Percentiles rank a stretch among this genome's conserved stretches.
phyloP scores from a whole-genome alignment of 1,140 invertebrate genomes.

The Hydropsyche tenuis region DNA sequence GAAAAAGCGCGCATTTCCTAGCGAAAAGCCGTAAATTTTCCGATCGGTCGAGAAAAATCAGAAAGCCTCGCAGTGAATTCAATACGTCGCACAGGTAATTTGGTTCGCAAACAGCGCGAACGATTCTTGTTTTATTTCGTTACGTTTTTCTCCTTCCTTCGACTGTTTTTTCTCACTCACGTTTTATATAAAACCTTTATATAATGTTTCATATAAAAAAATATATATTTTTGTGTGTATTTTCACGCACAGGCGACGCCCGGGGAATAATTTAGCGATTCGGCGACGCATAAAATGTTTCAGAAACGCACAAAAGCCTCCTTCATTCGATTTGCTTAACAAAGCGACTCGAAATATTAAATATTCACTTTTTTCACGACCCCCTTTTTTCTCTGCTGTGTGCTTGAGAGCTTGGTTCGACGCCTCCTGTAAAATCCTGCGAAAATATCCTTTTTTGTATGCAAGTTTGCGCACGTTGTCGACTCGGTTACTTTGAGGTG shows the following conservation, averaged over 20 bases:
- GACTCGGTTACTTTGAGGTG: too few relatives aligned
- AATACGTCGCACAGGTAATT: slow-evolving; percentile 26
- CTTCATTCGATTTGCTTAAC: slow-evolving; percentile 46
- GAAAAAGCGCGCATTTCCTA: too few relatives aligned
- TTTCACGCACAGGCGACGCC: slow-evolving; percentile 24
- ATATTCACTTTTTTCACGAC: slow-evolving; percentile 36
- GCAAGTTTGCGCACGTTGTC: too few relatives aligned
- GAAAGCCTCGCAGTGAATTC: background rate
- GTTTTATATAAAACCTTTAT: too few relatives aligned
- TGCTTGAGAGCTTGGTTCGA: too few relatives aligned
- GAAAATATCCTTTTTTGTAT: too few relatives aligned
- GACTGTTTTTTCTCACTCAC: too few relatives aligned
- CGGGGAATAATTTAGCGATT: slow-evolving; percentile 44
- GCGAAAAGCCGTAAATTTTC: too few relatives aligned
- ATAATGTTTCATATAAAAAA: too few relatives aligned
- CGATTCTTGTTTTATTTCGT: background rate
- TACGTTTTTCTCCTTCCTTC: too few relatives aligned
- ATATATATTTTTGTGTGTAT: background rate
- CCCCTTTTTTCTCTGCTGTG: too few relatives aligned
- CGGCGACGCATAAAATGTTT: slow-evolving; percentile 47
- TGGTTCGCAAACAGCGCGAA: slow-evolving; percentile 16
- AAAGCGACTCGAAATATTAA: slow-evolving; percentile 48
- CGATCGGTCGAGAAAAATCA: background rate
- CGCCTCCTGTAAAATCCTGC: too few relatives aligned
- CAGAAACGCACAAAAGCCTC: slow-evolving; percentile 29